Evolutionary conservation across 2,113 vertebrate species (phyloP), one percentile per base, ranked within the genome.

Genomic region (Loxodonta africana): DNA sequence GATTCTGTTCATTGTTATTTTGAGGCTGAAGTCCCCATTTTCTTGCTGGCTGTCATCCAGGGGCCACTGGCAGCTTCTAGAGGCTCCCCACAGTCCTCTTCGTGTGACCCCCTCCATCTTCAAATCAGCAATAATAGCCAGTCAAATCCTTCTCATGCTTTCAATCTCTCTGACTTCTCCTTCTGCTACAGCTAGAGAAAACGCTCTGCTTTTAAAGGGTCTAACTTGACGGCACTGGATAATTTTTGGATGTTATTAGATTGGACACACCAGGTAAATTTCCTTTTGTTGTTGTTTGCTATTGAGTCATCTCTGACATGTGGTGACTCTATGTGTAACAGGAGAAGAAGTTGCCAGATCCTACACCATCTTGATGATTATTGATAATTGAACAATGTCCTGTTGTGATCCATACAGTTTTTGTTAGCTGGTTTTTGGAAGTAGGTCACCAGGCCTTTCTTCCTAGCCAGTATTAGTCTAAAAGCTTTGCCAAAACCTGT

Each of bases 31-130:
- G 62, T 41, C 12, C 10, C 23, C 14, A 26, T 37, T 74, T 80
- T 37, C n/a, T 62, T 81, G n/a, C 6, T 33, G 10, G 2, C 17
- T 67, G 26, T n/a, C 53, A 51, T 41, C 7, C 11, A 76, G 6
- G 14, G 2, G 6, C 6, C 53, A 88, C 0, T 51, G 8, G 78
- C 15, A 63, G 3, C 33, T 6, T 9, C 10, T 1, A 6, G n/a
- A 69, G 48, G 41, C 15, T 26, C 89, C 8, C 28, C 0, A 0
- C 6, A 9, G 17, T 8, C 65, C 65, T 69, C 5, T 6, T 69
- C 12, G 5, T 48, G 48, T 48, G 48, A 48, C 48, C 48, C 48
- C 48, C 48, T 48, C 48, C 48, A 48, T 48, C 48, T 71, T 17
- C 53, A 7, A 4, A 73, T 41, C 46, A 62, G 21, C 83, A 82